A percentile compares a stretch with the other conserved stretches of the same genome.
Conservation (phyloP, 2,888 invertebrate species). For the Endomychus coccineus region DNA sequence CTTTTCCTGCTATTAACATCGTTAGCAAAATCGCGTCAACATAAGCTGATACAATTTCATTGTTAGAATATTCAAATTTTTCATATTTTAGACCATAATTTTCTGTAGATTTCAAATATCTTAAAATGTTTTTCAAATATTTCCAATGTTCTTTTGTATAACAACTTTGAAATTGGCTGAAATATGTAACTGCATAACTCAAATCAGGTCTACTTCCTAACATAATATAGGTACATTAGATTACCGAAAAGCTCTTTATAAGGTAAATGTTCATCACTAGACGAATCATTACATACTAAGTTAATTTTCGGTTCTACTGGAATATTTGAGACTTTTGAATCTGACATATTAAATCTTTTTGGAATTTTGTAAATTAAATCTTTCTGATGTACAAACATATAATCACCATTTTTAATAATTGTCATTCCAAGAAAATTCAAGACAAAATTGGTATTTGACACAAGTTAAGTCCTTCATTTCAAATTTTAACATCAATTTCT, state of each 20-base stretch:
- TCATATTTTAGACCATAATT: conserved; percentile 13
- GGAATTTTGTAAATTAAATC: conserved; percentile 17
- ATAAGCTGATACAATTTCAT: conserved; percentile 9
- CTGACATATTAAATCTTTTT: conserved; percentile 10
- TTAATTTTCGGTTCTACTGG: conserved; percentile 14
- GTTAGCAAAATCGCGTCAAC: conserved; percentile 18
- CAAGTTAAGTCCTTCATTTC: conserved; percentile 18
- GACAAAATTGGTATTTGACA: conserved; percentile 4
- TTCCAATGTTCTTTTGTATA: conserved; percentile 15
- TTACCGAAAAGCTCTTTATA: conserved; percentile 17
- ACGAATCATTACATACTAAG: conserved; percentile 5
- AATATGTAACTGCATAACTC: conserved; percentile 16
- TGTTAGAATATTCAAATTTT: conserved; percentile 3
- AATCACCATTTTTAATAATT: conserved; percentile 12
- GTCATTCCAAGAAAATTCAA: conserved; percentile 19
- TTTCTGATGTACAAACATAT: conserved; percentile 13
- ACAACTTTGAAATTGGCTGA: conserved; percentile 16
- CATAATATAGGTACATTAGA: conserved; percentile 16
- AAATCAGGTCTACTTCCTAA: conserved; percentile 19
- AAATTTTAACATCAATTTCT: conserved; percentile 18
- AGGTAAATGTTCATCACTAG: conserved; percentile 3
- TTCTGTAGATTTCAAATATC: conserved; percentile 12
- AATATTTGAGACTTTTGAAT: conserved; percentile 10
- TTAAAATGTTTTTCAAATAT: conserved; percentile 14
- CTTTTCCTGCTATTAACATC: conserved; percentile 14